phyloP scores from a whole-genome alignment of 2,888 invertebrate species.

The Cephus runcator region DNA sequence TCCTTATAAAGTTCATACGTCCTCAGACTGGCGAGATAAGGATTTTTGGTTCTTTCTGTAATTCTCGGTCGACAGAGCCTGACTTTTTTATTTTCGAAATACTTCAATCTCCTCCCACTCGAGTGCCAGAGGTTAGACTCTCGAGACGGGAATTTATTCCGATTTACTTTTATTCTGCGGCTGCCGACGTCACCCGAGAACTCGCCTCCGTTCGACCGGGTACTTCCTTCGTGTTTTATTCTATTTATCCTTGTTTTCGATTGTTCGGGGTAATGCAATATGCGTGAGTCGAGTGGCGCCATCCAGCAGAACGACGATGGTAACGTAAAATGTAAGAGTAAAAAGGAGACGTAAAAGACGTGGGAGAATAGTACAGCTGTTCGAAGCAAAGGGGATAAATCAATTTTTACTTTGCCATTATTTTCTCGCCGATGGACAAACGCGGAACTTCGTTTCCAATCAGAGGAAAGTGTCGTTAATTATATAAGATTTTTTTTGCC shows the following conservation, averaged over 20 bases:
- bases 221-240: neutral
- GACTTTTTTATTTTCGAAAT: slow-evolving; percentile 1
- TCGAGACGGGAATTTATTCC: slow-evolving; percentile 25
- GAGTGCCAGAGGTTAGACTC: neutral
- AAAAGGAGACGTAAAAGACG: neutral
- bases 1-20: neutral
- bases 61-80: neutral
- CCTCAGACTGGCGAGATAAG: neutral
- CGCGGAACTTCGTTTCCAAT: neutral
- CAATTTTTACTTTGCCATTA: neutral
- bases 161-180: slow-evolving; percentile 27
- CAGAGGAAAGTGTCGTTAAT: neutral
- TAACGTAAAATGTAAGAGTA: neutral
- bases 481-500: neutral
- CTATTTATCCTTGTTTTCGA: neutral
- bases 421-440: neutral
- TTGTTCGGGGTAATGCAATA: slow-evolving; percentile 6
- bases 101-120: slow-evolving; percentile 3
- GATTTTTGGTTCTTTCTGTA: neutral
- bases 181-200: neutral
- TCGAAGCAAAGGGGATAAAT: neutral
- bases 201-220: neutral
- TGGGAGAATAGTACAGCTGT: neutral
- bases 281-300: slow-evolving; percentile 27
- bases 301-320: slow-evolving; percentile 17